Base-by-base conservation (phyloP, 1,140 invertebrate species). In the Sinonovacula constricta region DNA sequence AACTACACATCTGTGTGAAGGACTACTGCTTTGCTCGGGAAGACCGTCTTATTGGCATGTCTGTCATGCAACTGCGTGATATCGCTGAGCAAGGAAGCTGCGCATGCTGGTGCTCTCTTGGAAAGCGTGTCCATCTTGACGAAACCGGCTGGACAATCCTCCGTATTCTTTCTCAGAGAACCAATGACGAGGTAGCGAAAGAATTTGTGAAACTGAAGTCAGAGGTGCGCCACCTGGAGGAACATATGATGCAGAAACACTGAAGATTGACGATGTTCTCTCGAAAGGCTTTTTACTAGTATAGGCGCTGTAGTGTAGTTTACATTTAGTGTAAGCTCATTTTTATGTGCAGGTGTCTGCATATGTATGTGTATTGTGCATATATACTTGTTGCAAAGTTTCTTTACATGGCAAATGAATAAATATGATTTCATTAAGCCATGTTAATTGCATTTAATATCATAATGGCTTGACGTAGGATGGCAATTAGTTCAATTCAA, bases 61-160 rank as follows among this genome's bases (percentile, higher is more conserved):
- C 98, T 18, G 96, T 99, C 4, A 95, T 99, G 93, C 97, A 99
- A 85, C 92, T 99, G 3, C 95, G 97, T 81, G 97, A 99, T 90
- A 98, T 99, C 83, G 94, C 96, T 22, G 98, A 99, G 89, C 96
- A 97, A 71, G 97, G 97, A 53, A 97, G 97, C 1, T 97, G 96
- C 89, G 97, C 98, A 0, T 97, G 96, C 85, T 98, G 97, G 97
- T 92, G 99, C 67, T 95, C 97, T 1, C 93, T 99, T 1, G 97
- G 97, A 53, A 96, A 96, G 78, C 93, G 98, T 7, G 96, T 99
- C 56, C 96, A 98, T 89, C 98, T 99, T 95, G 98, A 99, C 89
- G 99, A 99, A 89, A 99, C 98, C n/a, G 99, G 99, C 12, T 99
- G 98, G 97, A 99, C 98, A 45, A 98, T 99, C 87, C 92, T 99